Evolutionary conservation across 1,140 invertebrate species (phyloP), one percentile per base, ranked within the genome.

Genomic region (Camponotus vicinus): DNA sequence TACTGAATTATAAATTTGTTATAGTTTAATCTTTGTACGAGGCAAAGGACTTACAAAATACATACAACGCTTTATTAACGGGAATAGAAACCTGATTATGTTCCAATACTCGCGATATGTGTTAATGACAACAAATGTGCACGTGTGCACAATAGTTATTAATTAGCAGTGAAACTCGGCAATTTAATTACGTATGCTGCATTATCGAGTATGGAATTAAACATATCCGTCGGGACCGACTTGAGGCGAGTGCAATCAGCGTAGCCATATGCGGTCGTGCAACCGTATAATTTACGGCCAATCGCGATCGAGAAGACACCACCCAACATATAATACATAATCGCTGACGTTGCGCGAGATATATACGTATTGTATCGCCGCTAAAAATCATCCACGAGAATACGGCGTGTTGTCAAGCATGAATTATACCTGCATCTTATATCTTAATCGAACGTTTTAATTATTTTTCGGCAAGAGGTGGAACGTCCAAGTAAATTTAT

Each of bases 371-470:
- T 83, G 79, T 83, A 83, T 83, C 79, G 79, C 69, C 79, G 79
- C 32, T 83, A 83, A 83, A 83, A 83, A 83, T 83, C 79, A 83
- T 83, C 77, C 69, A 61, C 67, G 40, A 37, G 79, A 83, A 83
- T 83, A 75, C 55, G 69, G 79, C 69, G 67, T 42, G 69, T 83
- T 83, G 79, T 83, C 79, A 83, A 83, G 70, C 69, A 83, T 83
- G 79, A 83, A 75, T 83, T 83, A 83, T 83, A 83, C 40, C 71
- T 42, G 67, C 79, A 83, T 83, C 42, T 83, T 83, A 75, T 63
- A 83, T 83, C 79, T 83, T 83, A 83, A 83, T 83, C 79, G 79
- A 83, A 83, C 79, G 79, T 83, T 71, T 83, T 83, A 83, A 83
- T 83, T 83, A 83, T 83, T 83, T 83, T 83, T 83, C 69, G 79